Base-by-base conservation (phyloP, 2,113 vertebrate genomes). In the Saccopteryx bilineata region DNA sequence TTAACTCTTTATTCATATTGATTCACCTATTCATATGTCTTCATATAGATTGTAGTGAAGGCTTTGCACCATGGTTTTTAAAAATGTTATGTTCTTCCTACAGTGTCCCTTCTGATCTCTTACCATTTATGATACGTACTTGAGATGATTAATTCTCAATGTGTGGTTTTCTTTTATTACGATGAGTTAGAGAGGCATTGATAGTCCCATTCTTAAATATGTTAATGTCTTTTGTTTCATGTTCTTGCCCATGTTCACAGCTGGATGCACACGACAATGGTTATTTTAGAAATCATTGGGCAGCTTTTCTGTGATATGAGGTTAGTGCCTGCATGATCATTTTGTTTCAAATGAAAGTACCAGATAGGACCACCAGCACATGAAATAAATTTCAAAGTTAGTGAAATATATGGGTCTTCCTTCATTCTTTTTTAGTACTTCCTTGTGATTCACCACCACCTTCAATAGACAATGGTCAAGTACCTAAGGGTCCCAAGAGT, bases 381-480 rank as follows among this genome's bases (percentile, higher is more conserved):
- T 80, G 56, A 65, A 83, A 9, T 69, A 2, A 72, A 52, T 87
- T 76, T 84, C 46, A 87, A 26, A 76, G 17, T 15, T 50, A 46
- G 1, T 46, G 2, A 87, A 87, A 92, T 2, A n/a, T 15, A 0
- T 5, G 88, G 23, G 87, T 0, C 33, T 90, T 54, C 9, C 80
- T 82, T 39, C 33, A 9, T n/a, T 60, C 60, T 39, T 82, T 54
- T 87, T 61, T 19, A 97, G 96, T 92, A 56, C 48, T 95, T 66
- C 87, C 95, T 33, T 97, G 97, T 92, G 39, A 1, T 39, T 39
- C 3, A 1, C 1, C 15, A 31, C 96, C 97, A 56, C 75, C 92
- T 61, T 9, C 0, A 1, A 86, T 93, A 60, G 0, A 0, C 13
- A 2, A 96, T 9, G 86, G 87, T 18, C 14, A 4, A 87, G 4